A percentile compares a stretch with the other conserved stretches of the same genome.
phyloP scores from a whole-genome alignment of 2,797 vertebrate species.

The Rhabdomys pumilio region DNA sequence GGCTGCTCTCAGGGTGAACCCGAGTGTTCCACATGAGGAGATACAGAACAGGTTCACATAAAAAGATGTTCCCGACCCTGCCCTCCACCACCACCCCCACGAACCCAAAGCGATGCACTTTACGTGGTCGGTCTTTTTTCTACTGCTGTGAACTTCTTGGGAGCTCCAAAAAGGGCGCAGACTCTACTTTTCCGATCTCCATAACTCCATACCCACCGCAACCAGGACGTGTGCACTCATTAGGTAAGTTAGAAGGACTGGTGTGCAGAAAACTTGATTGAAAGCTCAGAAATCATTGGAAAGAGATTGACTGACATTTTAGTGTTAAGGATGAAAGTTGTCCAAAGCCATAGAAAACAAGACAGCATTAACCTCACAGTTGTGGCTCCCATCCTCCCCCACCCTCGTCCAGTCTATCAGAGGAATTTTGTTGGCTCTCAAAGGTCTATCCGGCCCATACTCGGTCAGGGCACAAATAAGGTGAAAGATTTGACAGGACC shows the following conservation, averaged over 20 bases:
- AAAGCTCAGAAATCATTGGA: background rate
- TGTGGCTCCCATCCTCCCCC: no score
- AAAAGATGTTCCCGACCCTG: background rate
- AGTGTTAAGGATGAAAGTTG: constrained; percentile 30
- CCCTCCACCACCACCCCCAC: background rate
- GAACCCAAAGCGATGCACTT: background rate
- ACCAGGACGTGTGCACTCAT: background rate
- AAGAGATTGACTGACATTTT: background rate
- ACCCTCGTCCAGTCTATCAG: background rate
- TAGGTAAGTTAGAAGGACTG: constrained; percentile 22
- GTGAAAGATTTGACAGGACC: background rate
- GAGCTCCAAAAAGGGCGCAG: background rate
- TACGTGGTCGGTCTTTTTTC: background rate
- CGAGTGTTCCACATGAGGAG: constrained; percentile 73
- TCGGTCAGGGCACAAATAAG: background rate
- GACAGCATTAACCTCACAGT: background rate
- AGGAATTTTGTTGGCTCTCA: background rate
- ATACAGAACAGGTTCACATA: background rate
- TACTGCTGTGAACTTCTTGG: background rate
- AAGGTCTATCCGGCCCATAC: background rate
- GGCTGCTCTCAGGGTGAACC: constrained; percentile 68
- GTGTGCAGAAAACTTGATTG: background rate
- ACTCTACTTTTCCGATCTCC: background rate
- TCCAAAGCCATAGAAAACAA: constrained; percentile 10
- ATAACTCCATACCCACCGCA: background rate